Conservation (phyloP, 2,797 vertebrate species). For the Sibirionetta formosa region DNA sequence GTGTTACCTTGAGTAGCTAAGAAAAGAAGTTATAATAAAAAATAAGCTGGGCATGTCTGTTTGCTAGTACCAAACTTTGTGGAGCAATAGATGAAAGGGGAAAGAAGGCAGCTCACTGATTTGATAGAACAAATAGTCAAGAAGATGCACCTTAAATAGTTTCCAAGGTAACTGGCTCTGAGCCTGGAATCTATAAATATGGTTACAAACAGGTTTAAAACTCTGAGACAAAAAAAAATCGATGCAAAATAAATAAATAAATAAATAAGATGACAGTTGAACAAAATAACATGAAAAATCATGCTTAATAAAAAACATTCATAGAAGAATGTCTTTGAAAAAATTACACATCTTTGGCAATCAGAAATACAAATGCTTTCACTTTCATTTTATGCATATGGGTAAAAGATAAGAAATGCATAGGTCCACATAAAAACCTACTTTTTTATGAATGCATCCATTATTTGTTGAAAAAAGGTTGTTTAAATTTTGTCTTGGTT, state of each 20-base stretch:
- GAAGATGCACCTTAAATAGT: conserved; percentile 67
- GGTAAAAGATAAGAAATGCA: background rate
- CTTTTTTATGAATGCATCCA: background rate
- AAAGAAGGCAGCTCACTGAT: conserved; percentile 40
- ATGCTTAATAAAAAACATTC: background rate
- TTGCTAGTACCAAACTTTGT: background rate
- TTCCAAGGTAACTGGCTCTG: conserved; percentile 73
- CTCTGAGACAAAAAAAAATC: conserved; percentile 3
- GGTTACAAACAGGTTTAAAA: conserved; percentile 20
- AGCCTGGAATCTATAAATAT: conserved; percentile 58
- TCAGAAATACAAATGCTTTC: background rate
- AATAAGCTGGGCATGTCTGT: background rate
- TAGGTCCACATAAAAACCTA: background rate
- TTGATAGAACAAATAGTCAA: conserved; percentile 57
- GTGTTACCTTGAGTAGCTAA: background rate
- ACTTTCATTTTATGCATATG: background rate
- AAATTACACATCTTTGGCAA: rapidly evolving
- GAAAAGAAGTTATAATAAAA: background rate
- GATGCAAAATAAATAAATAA: conserved; percentile 16
- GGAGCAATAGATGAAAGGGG: conserved; percentile 18
- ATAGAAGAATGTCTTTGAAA: background rate
- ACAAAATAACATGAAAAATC: background rate
- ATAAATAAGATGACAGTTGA: background rate
- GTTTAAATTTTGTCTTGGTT: background rate
- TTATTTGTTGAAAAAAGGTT: background rate